Percentiles rank a stretch among this genome's conserved stretches.
Evolutionary conservation across 2,113 vertebrate genomes (phyloP).

Genomic region (Pavo muticus): DNA sequence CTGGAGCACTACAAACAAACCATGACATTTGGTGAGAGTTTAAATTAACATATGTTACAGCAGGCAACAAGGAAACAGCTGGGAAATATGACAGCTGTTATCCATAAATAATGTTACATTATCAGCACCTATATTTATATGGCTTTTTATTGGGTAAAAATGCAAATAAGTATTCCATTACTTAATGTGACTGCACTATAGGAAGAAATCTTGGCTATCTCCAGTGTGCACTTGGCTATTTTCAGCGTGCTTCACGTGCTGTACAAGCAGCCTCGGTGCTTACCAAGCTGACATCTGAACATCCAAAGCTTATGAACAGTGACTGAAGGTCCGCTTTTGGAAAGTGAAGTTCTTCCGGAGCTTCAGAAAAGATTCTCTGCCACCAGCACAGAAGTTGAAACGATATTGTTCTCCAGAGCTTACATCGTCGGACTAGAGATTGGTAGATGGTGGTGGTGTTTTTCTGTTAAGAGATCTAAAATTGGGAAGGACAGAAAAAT

Average conservation of each 20-base stretch:
- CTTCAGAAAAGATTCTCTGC: neutral
- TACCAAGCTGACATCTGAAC: neutral
- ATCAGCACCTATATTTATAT: conserved; percentile 49
- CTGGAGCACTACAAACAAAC: conserved; percentile 42
- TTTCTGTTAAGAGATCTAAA: neutral
- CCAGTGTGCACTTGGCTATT: neutral
- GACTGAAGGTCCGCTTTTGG: neutral
- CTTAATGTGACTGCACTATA: neutral
- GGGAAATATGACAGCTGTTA: conserved; percentile 57
- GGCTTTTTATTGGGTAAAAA: conserved; percentile 2
- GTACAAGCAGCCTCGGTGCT: neutral
- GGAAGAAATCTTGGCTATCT: neutral
- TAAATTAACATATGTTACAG: conserved; percentile 67
- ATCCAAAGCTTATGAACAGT: neutral
- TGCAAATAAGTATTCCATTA: conserved; percentile 10
- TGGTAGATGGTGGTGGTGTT: neutral
- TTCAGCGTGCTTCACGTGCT: neutral
- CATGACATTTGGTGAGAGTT: conserved; percentile 59
- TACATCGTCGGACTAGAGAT: accelerated
- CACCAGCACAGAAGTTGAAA: neutral
- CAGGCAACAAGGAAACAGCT: conserved; percentile 60
- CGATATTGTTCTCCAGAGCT: neutral
- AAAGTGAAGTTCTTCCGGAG: neutral
- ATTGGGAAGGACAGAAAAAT: neutral
- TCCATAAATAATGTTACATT: conserved; percentile 42